These are phyloP conservation scores for Macrochelys suwanniensis DNA, from an alignment of 2,797 vertebrate genomes.

Conservation along the genomic window DNA sequence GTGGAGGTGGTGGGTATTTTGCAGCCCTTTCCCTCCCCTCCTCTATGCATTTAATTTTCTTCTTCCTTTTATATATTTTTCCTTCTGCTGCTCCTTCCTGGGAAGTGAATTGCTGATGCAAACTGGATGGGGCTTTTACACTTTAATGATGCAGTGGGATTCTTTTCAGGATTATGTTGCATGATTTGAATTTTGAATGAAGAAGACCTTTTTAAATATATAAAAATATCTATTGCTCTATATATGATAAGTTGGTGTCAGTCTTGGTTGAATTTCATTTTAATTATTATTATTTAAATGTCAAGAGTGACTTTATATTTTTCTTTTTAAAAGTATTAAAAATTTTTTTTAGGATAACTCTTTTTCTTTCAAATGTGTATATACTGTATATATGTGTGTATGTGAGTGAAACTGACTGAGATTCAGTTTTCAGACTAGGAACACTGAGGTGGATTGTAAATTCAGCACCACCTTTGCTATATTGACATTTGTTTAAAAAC, in stretches of 20 bases:
- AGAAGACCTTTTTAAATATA: constrained; percentile 62
- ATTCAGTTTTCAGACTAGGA: constrained; percentile 67
- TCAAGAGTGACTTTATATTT: constrained; percentile 36
- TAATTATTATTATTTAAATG: constrained; percentile 72
- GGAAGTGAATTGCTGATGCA: constrained; percentile 67
- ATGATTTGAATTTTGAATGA: constrained; percentile 82
- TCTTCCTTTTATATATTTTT: constrained; percentile 18
- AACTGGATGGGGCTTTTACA: constrained; percentile 57
- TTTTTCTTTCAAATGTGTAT: constrained; percentile 11
- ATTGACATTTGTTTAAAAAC: constrained; percentile 72
- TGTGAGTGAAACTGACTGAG: constrained; percentile 58
- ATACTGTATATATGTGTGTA: not conserved
- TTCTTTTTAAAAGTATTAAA: constrained; percentile 39
- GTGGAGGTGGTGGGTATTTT: constrained; percentile 42
- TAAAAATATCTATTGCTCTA: constrained; percentile 11
- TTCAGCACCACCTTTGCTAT: constrained; percentile 64
- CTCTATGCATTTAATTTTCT: constrained; percentile 29
- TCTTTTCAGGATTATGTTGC: constrained; percentile 78
- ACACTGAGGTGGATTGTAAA: constrained; percentile 68
- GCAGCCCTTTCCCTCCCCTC: constrained; percentile 62
- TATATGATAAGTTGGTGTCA: constrained; percentile 52
- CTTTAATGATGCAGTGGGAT: constrained; percentile 77
- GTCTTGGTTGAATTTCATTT: constrained; percentile 57
- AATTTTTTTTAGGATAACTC: constrained; percentile 59
- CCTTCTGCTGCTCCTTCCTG: constrained; percentile 42